Base-by-base conservation (phyloP, 30 jellyfish, hydroid and myxozoan species). In the Turritopsis dohrnii region DNA sequence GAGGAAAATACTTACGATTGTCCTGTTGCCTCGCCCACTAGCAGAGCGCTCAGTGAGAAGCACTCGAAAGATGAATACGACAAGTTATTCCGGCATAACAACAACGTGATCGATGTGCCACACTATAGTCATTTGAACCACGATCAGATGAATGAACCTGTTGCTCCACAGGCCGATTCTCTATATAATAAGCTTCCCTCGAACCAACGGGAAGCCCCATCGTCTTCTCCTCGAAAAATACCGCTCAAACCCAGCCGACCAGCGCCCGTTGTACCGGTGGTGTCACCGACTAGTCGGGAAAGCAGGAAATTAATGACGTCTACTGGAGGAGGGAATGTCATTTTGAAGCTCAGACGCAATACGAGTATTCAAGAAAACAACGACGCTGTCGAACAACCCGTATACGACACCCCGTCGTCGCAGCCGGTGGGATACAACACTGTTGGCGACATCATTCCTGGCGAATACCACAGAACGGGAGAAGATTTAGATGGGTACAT, bases 1-100 rank as follows among this genome's bases (percentile, higher is more conserved):
- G 83, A 74, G 16, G 83, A 74, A 74, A 74, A 74, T 71, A 74
- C 83, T 0, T 74, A 74, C n/a, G 83, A 74, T 74, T 13, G 72
- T 16, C 83, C 83, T 18, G 9, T 13, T 21, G 5, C 13, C 5
- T 69, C 77, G 28, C 77, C 77, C 16, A 9, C 27, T 66, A 74
- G 18, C 18, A 26, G 65, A 29, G 41, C 26, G 9, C 17, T 23
- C 65, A 74, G 65, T 4, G 4, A 28, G 17, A 74, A 74, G 24
- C 28, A n/a, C 31, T 23, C 77, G 16, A 74, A 16, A 26, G 41
- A 22, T 21, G 83, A 74, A 7, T 74, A 74, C n/a, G 83, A 74
- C 24, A 21, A 26, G 52, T 41, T 74, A n/a, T 74, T 74, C 71
- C 52, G 41, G 24, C 83, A 74, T n/a, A 26, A 74, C 26, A 28